Conservation (phyloP, 2,797 vertebrate genomes). For the Erethizon dorsatum region DNA sequence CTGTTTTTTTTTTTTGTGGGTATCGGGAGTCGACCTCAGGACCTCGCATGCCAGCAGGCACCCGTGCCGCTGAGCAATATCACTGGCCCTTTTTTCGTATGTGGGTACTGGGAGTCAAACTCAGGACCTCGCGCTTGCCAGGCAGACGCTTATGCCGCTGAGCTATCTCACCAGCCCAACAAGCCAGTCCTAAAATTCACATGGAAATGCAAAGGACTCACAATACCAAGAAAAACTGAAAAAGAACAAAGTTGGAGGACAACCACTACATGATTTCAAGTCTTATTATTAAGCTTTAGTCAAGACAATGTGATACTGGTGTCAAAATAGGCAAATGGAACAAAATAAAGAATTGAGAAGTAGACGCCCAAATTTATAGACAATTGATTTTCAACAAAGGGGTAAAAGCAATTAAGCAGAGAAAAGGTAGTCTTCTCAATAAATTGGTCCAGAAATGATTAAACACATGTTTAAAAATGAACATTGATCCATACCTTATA, state of each 20-base stretch:
- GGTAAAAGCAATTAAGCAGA: neutral
- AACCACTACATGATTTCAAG: neutral
- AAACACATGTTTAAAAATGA: constrained; percentile 9
- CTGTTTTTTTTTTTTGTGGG: too few species aligned
- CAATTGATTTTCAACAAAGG: constrained; percentile 23
- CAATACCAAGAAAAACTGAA: constrained; percentile 14
- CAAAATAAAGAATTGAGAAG: neutral
- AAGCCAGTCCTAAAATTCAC: constrained; percentile 17
- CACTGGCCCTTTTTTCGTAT: too few species aligned
- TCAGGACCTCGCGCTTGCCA: too few species aligned
- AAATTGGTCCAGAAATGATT: constrained; percentile 14
- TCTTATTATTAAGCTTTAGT: neutral
- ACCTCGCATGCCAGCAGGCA: too few species aligned
- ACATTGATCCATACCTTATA: neutral
- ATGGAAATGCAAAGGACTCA: neutral
- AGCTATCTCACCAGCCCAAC: too few species aligned
- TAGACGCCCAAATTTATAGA: neutral
- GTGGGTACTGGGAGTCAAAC: too few species aligned
- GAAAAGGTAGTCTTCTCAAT: neutral
- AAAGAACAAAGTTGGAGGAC: neutral
- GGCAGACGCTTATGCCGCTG: too few species aligned
- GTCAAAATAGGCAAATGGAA: neutral
- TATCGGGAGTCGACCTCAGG: too few species aligned
- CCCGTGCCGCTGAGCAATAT: too few species aligned
- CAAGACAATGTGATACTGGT: neutral